These are phyloP conservation scores for Ispidina picta DNA, from an alignment of 2,797 vertebrate species.

Conservation along the genomic window DNA sequence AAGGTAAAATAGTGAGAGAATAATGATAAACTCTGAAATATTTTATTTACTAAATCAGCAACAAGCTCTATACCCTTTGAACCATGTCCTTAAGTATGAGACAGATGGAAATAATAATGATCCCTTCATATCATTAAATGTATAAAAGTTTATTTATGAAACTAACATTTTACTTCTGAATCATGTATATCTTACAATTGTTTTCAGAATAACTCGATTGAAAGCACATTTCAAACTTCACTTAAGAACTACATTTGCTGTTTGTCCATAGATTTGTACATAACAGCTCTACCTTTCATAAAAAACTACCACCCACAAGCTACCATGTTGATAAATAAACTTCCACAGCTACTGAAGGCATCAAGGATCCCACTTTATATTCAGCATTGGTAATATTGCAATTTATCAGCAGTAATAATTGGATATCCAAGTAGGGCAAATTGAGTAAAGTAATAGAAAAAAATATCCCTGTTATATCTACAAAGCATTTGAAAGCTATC, in stretches of 20 bases:
- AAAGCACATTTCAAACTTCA: not conserved
- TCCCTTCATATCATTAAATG: not conserved
- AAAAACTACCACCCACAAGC: not conserved
- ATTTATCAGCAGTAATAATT: not conserved
- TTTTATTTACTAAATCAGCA: not conserved
- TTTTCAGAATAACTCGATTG: not conserved
- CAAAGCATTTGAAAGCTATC: not conserved
- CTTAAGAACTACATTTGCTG: not conserved
- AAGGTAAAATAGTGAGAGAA: not conserved
- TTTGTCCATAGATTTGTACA: not conserved
- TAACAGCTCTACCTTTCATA: not conserved
- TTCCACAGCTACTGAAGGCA: not conserved
- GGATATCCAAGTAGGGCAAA: not conserved
- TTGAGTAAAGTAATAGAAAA: not conserved
- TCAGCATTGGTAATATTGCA: not conserved
- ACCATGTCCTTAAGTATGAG: not conserved
- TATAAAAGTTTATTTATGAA: not conserved
- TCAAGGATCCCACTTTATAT: not conserved
- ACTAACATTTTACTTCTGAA: not conserved
- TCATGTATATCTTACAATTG: fast-evolving
- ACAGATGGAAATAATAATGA: not conserved
- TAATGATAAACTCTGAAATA: not conserved
- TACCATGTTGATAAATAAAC: not conserved
- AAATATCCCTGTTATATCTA: not conserved
- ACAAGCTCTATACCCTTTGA: not conserved